These are phyloP conservation scores for Umimayanthus chanpuru DNA, from an alignment of 92 coral and sea anemone species.

Conservation along the genomic window DNA sequence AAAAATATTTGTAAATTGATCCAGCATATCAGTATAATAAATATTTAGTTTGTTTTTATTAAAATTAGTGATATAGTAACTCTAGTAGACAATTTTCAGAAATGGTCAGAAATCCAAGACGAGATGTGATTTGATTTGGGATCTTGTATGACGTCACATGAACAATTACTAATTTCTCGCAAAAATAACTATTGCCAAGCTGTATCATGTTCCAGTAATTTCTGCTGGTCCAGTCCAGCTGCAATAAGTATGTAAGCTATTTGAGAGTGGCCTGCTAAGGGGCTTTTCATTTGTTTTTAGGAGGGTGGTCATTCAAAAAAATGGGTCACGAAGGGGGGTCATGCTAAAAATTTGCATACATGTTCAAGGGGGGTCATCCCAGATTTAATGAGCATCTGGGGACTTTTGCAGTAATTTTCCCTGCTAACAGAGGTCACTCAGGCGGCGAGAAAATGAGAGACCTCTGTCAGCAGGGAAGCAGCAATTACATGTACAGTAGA, in stretches of 20 bases:
- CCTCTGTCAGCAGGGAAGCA: no score
- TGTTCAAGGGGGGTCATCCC: constrained; percentile 24
- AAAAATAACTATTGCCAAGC: background rate
- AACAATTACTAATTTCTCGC: no score
- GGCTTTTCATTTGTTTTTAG: background rate
- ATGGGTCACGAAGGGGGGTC: constrained; percentile 19
- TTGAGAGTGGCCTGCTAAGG: background rate
- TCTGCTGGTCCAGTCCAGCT: background rate
- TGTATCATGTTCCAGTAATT: background rate
- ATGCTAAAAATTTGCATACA: constrained; percentile 2
- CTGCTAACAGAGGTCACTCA: no score
- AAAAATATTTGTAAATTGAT: constrained; percentile 18
- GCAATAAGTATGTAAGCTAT: background rate
- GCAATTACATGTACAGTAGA: no score
- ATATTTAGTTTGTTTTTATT: constrained; percentile 14
- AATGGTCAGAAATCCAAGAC: no score
- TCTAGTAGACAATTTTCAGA: no score
- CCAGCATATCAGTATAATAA: constrained; percentile 24
- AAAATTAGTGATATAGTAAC: constrained; percentile 5
- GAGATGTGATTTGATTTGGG: no score
- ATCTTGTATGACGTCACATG: no score
- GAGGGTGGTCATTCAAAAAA: background rate
- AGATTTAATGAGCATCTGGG: background rate
- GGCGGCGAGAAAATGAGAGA: no score
- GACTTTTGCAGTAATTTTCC: no score